These are phyloP conservation scores for Corvus cornix DNA, from an alignment of 2,113 vertebrate species.

Conservation along the genomic window DNA sequence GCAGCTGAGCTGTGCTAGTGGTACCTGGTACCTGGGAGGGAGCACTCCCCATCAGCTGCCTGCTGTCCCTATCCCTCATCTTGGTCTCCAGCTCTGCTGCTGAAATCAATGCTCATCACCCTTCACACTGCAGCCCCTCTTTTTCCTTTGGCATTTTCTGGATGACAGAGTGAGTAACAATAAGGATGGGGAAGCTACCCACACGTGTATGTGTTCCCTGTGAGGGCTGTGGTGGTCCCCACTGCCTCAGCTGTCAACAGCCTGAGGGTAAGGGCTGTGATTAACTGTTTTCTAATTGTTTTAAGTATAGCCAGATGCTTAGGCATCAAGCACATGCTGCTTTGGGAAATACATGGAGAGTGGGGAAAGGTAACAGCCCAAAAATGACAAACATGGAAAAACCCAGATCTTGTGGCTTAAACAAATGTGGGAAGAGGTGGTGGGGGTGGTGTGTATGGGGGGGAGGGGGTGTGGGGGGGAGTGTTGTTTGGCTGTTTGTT, in stretches of 20 bases:
- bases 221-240: accelerated
- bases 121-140: accelerated
- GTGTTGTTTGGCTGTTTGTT: background rate
- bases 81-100: background rate
- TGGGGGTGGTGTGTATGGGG: too few species aligned
- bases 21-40: background rate
- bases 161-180: background rate
- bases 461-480: too few species aligned
- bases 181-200: background rate
- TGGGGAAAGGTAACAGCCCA: background rate
- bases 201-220: accelerated
- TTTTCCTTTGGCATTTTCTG: accelerated
- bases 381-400: background rate
- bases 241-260: background rate
- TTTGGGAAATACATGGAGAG: background rate
- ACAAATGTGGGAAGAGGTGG: background rate
- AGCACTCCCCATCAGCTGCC: background rate
- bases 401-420: background rate
- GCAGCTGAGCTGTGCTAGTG: background rate
- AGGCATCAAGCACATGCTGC: background rate
- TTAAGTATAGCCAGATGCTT: background rate
- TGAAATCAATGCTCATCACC: accelerated
- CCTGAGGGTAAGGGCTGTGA: background rate
- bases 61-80: background rate
- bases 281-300: background rate